phyloP scores from a whole-genome alignment of 2,888 invertebrate species.

The Papilio elwesi region DNA sequence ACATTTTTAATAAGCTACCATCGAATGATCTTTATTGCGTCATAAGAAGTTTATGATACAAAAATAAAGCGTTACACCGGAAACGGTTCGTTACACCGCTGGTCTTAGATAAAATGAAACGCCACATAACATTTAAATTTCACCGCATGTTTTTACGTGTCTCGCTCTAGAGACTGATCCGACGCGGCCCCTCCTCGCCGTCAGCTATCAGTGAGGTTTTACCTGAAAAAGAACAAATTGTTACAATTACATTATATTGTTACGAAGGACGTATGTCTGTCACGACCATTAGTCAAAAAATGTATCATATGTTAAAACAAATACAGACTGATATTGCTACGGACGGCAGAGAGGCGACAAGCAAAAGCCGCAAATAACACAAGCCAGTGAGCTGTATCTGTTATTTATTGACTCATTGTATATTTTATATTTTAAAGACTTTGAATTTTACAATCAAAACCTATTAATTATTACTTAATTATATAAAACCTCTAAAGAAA shows the following conservation, averaged over 20 bases:
- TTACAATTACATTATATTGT: not conserved
- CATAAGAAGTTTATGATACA: conserved; percentile 35
- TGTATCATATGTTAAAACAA: no score
- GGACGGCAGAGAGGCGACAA: no score
- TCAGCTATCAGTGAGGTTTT: conserved; percentile 77
- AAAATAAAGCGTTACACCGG: conserved; percentile 39
- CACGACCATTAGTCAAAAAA: not conserved
- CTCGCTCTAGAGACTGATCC: conserved; percentile 37
- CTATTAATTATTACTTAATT: no score
- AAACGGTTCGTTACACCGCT: conserved; percentile 13
- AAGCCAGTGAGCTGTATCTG: no score
- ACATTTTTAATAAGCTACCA: conserved; percentile 29
- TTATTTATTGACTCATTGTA: no score
- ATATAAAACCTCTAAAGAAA: no score
- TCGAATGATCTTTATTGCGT: conserved; percentile 22
- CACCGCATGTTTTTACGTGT: conserved; percentile 28
- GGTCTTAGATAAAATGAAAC: conserved; percentile 31
- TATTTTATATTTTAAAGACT: no score
- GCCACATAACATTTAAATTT: conserved; percentile 36
- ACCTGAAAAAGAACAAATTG: conserved; percentile 58
- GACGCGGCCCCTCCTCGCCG: conserved; percentile 52
- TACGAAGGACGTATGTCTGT: not conserved
- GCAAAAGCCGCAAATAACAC: no score
- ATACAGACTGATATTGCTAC: not conserved
- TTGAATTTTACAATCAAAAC: no score